Percentiles rank a stretch among this genome's conserved stretches.
Evolutionary conservation across 2,888 invertebrate genomes (phyloP).

Genomic region (Apodemia hepburni): DNA sequence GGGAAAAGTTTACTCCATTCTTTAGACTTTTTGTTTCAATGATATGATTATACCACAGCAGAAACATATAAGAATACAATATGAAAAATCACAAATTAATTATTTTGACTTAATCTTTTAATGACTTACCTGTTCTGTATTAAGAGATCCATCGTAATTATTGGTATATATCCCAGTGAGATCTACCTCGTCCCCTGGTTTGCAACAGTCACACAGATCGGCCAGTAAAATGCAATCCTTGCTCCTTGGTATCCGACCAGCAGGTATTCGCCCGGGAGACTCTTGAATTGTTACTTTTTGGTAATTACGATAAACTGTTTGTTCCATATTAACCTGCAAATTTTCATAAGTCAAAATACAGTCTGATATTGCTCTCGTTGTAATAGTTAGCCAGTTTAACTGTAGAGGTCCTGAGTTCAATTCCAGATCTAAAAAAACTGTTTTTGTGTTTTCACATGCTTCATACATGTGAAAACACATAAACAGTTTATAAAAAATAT

Average conservation of each 20-base stretch:
- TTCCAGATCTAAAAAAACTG: no score
- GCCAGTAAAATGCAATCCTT: constrained; percentile 97
- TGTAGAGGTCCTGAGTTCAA: no score
- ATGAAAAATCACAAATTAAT: no score
- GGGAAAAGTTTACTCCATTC: no score
- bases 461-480: no score
- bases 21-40: no score
- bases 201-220: constrained; percentile 97
- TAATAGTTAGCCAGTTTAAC: no score
- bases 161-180: constrained; percentile 97
- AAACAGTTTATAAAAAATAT: no score
- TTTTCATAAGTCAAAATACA: neutral
- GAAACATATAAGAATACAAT: no score
- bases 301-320: constrained; percentile 98
- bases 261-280: constrained; percentile 98
- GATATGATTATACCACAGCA: no score
- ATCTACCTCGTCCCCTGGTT: constrained; percentile 99
- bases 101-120: neutral
- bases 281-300: constrained; percentile 99
- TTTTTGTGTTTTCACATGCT: no score
- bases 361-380: no score
- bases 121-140: constrained; percentile 87
- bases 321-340: constrained; percentile 96
- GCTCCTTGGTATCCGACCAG: constrained; percentile 97
- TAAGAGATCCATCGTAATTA: constrained; percentile 98